Base-by-base conservation (phyloP, 2,888 invertebrate species). In the Emmelina monodactyla region DNA sequence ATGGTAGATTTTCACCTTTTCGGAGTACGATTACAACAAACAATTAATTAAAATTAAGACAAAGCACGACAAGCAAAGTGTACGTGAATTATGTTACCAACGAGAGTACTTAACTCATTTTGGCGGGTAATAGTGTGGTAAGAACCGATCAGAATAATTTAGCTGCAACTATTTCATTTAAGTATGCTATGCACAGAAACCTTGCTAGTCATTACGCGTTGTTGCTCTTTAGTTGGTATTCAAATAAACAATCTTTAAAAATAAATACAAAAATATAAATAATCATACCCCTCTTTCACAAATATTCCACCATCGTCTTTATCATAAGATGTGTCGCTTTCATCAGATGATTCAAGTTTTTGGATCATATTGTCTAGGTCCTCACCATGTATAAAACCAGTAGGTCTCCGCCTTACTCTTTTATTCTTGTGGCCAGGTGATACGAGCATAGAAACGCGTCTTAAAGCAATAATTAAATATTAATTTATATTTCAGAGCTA, bases 381-480 rank as follows among this genome's bases (percentile, higher is more conserved):
- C 37, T 60, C 61, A 32, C 47, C 41, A 1, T 50, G 46, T 9
- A 59, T 49, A 34, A 62, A 71, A 2, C 70, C 73, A 3, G 73
- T 70, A 39, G 61, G 66, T 3, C 67, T 55, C 36, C 70, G 51
- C 35, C 51, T 62, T 37, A 67, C 63, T 38, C 60, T 57, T 22
- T 31, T 43, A 13, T 37, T 44, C 35, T 41, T 46, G 2, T 34
- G 38, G 2, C 37, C 16, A 1, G 13, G 14, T 0, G 64, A 56
- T 5, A 48, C 7, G 22, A 45, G 47, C 32, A 72, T 51, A 4
- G 59, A 64, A 3, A 69, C 63, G 51, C 58, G 65, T 55, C 72
- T 72, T 36, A 35, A 34, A 37, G 38, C 28, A 35, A 37, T 32
- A 37, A 43, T 25, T 25, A 19, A 11, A n/a, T 25, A 4, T 25